Base-by-base conservation (phyloP, 2,888 invertebrate species). In the Pterostichus madidus region DNA sequence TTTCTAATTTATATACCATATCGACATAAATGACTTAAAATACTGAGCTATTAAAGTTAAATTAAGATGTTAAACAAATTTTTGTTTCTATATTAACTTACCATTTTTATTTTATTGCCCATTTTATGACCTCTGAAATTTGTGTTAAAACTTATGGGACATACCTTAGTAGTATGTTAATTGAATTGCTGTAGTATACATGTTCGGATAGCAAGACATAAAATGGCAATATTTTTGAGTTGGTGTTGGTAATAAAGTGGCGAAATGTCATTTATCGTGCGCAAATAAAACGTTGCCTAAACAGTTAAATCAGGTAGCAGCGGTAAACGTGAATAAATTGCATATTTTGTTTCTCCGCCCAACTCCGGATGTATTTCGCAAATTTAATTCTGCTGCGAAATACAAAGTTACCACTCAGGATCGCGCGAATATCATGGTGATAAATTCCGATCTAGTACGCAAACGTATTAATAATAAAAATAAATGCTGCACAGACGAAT, bases 311-410 rank as follows among this genome's bases (percentile, higher is more conserved):
- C 80, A 80, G 73, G 56, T 68, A 39, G 53, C 31, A 35, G 80
- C 61, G 39, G 56, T 68, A 49, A 80, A 52, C 71, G 52, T 53
- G 56, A 71, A 80, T 80, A 80, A 56, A 80, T 80, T 71, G 15
- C 68, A 80, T 68, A 49, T 80, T 80, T 80, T 80, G 71, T 80
- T 80, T 56, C 32, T 24, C 44, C 46, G 52, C 61, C 52, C 44
- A 17, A 68, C 61, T 59, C 44, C 75, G 81, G 75, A 81, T 81
- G 75, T 75, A 68, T 75, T 46, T 73, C 75, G 81, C 75, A 81
- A 75, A 81, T 75, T 81, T 81, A 81, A 81, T 81, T 81, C 49
- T 32, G 44, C 80, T 61, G 17, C 46, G 75, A 81, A 68, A 81
- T 81, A 81, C 46, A 75, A 81, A 81, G 75, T 81, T 81, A 75